These are phyloP conservation scores for Ricordea florida DNA, from an alignment of 92 coral and sea anemone species.

Conservation along the genomic window DNA sequence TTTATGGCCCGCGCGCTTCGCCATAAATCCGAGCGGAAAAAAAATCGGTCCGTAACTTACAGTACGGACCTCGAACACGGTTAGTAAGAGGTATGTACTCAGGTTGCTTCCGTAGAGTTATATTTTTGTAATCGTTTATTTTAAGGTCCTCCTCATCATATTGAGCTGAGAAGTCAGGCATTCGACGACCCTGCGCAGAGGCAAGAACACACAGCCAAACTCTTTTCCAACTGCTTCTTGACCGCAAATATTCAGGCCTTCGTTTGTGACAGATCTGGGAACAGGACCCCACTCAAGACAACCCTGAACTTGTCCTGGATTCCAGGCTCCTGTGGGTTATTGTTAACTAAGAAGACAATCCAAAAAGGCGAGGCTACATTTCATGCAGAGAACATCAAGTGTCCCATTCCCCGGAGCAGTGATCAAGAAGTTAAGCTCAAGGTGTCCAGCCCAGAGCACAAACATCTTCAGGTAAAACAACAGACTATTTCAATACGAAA, in stretches of 20 bases:
- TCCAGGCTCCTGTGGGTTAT: conserved; percentile 58
- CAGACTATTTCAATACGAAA: too few relatives aligned
- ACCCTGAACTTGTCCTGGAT: conserved; percentile 69
- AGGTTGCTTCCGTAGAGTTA: too few relatives aligned
- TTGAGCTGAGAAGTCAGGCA: conserved; percentile 73
- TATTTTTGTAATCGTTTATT: neutral
- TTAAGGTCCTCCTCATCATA: conserved; percentile 83
- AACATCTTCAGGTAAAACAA: conserved; percentile 50
- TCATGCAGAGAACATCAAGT: conserved; percentile 47
- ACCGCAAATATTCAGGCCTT: conserved; percentile 57
- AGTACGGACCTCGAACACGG: too few relatives aligned
- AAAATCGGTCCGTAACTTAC: too few relatives aligned
- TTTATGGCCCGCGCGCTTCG: too few relatives aligned
- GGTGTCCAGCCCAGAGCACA: conserved; percentile 71
- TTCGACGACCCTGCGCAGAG: conserved; percentile 60
- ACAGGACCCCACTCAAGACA: conserved; percentile 79
- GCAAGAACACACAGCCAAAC: conserved; percentile 56
- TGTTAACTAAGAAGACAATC: conserved; percentile 46
- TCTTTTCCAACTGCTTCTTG: conserved; percentile 70
- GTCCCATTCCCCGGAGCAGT: conserved; percentile 49
- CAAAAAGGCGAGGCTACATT: conserved; percentile 72
- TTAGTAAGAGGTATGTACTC: too few relatives aligned
- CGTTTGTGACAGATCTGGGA: conserved; percentile 78
- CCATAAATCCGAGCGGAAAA: too few relatives aligned
- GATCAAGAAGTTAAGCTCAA: conserved; percentile 68